Evolutionary conservation across 1,140 invertebrate species (phyloP).

Genomic region (Drosophila burlai): DNA sequence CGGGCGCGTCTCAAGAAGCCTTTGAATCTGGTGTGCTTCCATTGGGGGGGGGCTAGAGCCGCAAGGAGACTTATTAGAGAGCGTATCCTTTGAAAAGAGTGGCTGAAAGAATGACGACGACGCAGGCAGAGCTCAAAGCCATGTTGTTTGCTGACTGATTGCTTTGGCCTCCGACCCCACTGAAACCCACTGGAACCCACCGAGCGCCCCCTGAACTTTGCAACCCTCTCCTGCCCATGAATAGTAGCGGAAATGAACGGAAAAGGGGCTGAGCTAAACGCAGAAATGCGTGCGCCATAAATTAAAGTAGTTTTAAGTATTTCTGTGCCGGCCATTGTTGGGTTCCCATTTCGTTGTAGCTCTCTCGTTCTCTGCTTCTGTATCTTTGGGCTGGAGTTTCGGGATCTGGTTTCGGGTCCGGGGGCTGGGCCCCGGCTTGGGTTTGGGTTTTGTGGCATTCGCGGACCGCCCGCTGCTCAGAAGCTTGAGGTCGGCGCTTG

Average conservation of each 20-base stretch:
- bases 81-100: conserved; percentile 36
- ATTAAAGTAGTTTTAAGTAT: conserved; percentile 82
- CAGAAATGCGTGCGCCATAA: conserved; percentile 81
- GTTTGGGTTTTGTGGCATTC: conserved; percentile 35
- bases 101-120: conserved; percentile 23
- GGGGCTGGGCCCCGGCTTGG: too few species aligned
- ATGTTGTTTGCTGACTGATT: conserved; percentile 76
- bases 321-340: conserved; percentile 36
- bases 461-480: conserved; percentile 47
- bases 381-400: conserved; percentile 34
- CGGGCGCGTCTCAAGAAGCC: conserved; percentile 44
- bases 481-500: conserved; percentile 51
- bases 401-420: conserved; percentile 24
- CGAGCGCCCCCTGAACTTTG: too few species aligned
- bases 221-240: conserved; percentile 30
- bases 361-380: conserved; percentile 2
- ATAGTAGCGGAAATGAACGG: conserved; percentile 51
- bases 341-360: conserved; percentile 1
- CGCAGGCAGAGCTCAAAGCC: conserved; percentile 53
- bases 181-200: background rate
- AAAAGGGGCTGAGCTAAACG: conserved; percentile 57
- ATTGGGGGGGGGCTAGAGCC: background rate
- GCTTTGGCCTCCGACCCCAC: conserved; percentile 55
- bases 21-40: conserved; percentile 37
- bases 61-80: conserved; percentile 38